Conservation (phyloP, 2,113 vertebrate species). For the Podarcis cretensis region DNA sequence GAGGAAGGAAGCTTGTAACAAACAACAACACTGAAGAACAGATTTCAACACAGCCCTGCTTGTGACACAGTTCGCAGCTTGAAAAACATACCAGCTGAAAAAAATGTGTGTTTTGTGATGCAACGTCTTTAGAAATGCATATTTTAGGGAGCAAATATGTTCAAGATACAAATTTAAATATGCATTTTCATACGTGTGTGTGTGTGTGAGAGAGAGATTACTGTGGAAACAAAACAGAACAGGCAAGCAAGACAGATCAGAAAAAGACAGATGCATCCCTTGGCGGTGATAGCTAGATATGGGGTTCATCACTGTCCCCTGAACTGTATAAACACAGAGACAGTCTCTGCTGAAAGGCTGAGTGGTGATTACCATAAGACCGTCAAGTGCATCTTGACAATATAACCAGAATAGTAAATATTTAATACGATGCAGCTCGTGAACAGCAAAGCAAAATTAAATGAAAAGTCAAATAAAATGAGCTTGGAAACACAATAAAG, state of each 20-base stretch:
- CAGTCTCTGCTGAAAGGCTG: conserved; percentile 27
- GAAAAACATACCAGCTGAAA: too few species aligned
- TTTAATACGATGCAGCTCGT: conserved; percentile 64
- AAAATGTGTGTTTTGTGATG: too few species aligned
- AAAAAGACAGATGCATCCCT: too few species aligned
- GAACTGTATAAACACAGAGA: background rate
- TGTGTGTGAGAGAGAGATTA: background rate
- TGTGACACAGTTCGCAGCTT: too few species aligned
- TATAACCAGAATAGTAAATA: conserved; percentile 64
- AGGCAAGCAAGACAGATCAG: too few species aligned
- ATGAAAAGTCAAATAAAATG: conserved; percentile 69
- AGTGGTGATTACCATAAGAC: conserved; percentile 54
- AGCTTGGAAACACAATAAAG: conserved; percentile 53
- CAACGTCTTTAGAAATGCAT: background rate
- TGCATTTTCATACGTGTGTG: background rate
- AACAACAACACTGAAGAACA: too few species aligned
- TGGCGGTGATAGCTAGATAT: background rate
- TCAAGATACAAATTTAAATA: background rate
- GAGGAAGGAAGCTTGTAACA: too few species aligned
- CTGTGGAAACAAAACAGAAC: background rate
- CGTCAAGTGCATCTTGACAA: conserved; percentile 58
- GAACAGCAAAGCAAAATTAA: conserved; percentile 66
- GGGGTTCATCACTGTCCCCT: background rate
- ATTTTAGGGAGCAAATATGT: background rate
- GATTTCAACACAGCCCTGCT: too few species aligned